Percentiles rank a stretch among this genome's conserved stretches.
phyloP scores from a whole-genome alignment of 2,797 vertebrate species.

The Siniperca obscura region DNA sequence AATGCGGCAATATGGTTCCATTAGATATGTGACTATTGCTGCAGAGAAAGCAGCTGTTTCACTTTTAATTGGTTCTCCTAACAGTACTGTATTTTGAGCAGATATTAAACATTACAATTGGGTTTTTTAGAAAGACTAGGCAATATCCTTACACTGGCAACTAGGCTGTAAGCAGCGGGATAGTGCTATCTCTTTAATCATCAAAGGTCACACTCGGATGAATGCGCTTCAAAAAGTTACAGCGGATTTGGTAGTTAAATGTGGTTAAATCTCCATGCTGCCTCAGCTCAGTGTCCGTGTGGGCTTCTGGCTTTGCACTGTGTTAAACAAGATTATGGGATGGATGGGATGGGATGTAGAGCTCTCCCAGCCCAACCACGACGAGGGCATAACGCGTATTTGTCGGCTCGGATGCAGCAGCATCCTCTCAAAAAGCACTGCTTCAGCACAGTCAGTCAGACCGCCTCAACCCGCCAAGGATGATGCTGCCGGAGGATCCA shows the following conservation, averaged over 20 bases:
- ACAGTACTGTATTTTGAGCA: neutral
- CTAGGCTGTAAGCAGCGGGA: neutral
- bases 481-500: slow-evolving; percentile 67
- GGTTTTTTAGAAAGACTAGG: neutral
- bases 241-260: slow-evolving; percentile 38
- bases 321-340: slow-evolving; percentile 66
- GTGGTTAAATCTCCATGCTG: slow-evolving; percentile 41
- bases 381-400: slow-evolving; percentile 60
- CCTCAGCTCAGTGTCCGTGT: slow-evolving; percentile 27
- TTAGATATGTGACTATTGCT: neutral
- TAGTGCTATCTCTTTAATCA: slow-evolving; percentile 26
- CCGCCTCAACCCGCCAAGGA: slow-evolving; percentile 58
- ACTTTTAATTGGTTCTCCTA: slow-evolving; percentile 19
- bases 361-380: slow-evolving; percentile 61
- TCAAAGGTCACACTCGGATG: slow-evolving; percentile 46
- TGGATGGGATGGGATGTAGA: slow-evolving; percentile 59
- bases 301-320: slow-evolving; percentile 44
- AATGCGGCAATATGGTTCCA: neutral
- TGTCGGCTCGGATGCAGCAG: slow-evolving; percentile 67
- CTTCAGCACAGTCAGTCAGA: slow-evolving; percentile 62
- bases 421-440: slow-evolving; percentile 54
- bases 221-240: slow-evolving; percentile 50
- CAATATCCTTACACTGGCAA: neutral
- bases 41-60: slow-evolving; percentile 21
- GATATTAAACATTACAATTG: slow-evolving; percentile 6